Evolutionary conservation across 2,113 vertebrate species (phyloP), one percentile per base, ranked within the genome.

Genomic region (Thamnophis sirtalis): DNA sequence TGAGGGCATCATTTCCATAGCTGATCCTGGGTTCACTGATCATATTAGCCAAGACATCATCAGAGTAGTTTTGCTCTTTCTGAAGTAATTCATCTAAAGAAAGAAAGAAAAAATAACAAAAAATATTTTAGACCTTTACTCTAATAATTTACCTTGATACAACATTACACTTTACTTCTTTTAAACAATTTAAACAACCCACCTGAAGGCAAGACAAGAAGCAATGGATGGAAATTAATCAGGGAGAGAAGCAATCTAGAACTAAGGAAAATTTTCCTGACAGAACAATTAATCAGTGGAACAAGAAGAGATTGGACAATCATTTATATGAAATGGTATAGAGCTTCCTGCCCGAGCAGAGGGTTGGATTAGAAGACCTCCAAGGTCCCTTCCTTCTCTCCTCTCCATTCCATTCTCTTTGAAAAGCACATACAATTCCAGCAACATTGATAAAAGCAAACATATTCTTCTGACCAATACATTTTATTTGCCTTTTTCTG

Each of bases 1-100:
- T 99, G 93, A 99, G 98, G 55, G 99, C 99, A 49, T 99, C 99
- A 3, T 99, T 99, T 86, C 99, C 99, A 5, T 99, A 99, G 95
- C 99, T 99, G 96, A 99, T 98, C 89, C 99, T 98, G 73, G 98
- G 98, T 19, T 99, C 99, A 0, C 98, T 99, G 96, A 99, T 98
- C 97, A 99, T 98, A 89, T 98, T 98, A 93, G 99, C 98, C 97
- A 99, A 96, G 96, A 99, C 98, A 55, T 98, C 98, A 38, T 99
- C 99, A 6, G 99, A 99, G 93, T 99, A 99, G 87, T 98, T 98
- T 96, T 99, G 99, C 94, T 99, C 99, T 94, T 98, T 98, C 97
- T 99, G 99, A 94, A 99, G 98, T 85, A 99, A 97, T 93, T 99
- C 99, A 98, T 98, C 99, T 98, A 93, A 89, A 98, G 88, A 0